A percentile compares a stretch with the other conserved stretches of the same genome.
These are phyloP conservation scores for Oscheius sp. DNA, from an alignment of 2,888 invertebrate species.

Conservation along the genomic window DNA sequence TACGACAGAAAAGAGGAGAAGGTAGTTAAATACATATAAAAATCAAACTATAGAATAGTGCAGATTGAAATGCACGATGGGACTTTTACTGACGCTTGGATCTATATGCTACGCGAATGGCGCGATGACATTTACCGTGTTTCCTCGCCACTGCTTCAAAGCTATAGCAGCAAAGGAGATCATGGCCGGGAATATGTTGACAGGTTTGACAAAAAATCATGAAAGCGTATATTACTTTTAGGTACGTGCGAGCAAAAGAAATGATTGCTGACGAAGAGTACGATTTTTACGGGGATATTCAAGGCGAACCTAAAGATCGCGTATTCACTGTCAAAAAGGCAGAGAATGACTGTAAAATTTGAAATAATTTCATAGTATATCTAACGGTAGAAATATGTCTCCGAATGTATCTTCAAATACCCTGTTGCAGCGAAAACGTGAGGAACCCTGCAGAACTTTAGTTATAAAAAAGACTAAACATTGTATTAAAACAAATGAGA, in stretches of 20 bases:
- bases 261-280: constrained; percentile 41
- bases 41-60: constrained; percentile 1
- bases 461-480: constrained; percentile 1
- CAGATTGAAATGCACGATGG: constrained; percentile 46
- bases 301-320: constrained; percentile 31
- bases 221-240: constrained; percentile 25
- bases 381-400: background rate
- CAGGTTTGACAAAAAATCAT: constrained; percentile 41
- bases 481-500: background rate
- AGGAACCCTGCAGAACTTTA: constrained; percentile 44
- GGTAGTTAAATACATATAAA: background rate
- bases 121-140: constrained; percentile 45
- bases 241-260: constrained; percentile 51
- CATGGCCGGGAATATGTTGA: constrained; percentile 63
- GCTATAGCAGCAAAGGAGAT: constrained; percentile 55
- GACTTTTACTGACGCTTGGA: constrained; percentile 41
- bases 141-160: constrained; percentile 41
- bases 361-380: background rate
- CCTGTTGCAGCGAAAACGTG: constrained; percentile 55
- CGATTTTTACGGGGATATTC: constrained; percentile 50
- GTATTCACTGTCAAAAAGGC: constrained; percentile 39
- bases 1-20: constrained; percentile 53
- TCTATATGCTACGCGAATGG: constrained; percentile 60
- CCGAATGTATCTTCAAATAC: background rate
- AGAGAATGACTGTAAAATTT: background rate